Conservation (phyloP, 2,888 invertebrate genomes). For the Torymus texanus region DNA sequence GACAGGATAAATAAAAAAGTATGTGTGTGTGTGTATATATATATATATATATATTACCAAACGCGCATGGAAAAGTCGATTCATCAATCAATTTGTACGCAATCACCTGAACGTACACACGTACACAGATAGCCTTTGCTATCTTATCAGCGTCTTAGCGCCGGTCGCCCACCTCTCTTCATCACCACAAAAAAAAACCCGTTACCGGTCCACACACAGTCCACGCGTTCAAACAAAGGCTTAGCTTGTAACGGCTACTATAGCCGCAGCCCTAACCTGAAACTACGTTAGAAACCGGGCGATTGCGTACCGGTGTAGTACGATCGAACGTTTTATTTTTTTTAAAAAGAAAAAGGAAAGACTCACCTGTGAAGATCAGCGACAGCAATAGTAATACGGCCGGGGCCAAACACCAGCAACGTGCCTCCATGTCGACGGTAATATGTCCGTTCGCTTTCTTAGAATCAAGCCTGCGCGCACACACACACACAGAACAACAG, state of each 20-base stretch:
- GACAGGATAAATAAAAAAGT: no score
- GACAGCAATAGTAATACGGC: constrained; percentile 7
- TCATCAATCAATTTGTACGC: background rate
- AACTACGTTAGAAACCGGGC: no score
- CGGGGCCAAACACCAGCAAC: constrained; percentile 35
- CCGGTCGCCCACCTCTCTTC: background rate
- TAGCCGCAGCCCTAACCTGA: no score
- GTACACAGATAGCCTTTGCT: background rate
- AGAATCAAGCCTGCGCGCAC: background rate
- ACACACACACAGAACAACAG: no score
- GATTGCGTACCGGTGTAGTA: no score
- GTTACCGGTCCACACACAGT: constrained; percentile 26
- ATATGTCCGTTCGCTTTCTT: background rate
- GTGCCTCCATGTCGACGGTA: constrained; percentile 23
- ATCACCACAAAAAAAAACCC: constrained; percentile 8
- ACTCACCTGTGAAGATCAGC: constrained; percentile 47
- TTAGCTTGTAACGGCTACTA: constrained; percentile 6
- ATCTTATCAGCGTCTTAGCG: constrained; percentile 19
- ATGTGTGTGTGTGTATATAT: no score
- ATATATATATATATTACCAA: no score
- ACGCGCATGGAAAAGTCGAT: background rate
- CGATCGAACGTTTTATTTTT: background rate
- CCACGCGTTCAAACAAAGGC: constrained; percentile 36
- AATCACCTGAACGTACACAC: background rate
- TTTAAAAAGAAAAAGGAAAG: background rate